Percentiles rank a stretch among this genome's conserved stretches.
These are phyloP conservation scores for Struthio camelus DNA, from an alignment of 2,113 vertebrate species.

Conservation along the genomic window DNA sequence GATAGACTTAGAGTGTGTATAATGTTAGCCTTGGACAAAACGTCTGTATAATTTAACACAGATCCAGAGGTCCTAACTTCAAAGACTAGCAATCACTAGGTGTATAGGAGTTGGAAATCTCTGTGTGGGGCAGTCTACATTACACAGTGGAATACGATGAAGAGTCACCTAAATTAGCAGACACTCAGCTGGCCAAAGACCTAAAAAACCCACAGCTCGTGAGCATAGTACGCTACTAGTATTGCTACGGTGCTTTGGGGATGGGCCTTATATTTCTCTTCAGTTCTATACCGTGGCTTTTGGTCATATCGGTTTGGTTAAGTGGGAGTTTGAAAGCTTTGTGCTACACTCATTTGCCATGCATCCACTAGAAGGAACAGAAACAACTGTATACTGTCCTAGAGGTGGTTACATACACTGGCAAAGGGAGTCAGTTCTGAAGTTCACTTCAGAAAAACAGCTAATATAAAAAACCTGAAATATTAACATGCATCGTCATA, in stretches of 20 bases:
- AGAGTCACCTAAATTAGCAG: background rate
- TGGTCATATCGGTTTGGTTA: background rate
- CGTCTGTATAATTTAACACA: background rate
- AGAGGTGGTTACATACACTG: background rate
- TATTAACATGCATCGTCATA: background rate
- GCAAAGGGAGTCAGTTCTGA: background rate
- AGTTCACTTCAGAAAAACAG: background rate
- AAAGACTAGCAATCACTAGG: background rate
- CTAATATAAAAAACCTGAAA: background rate
- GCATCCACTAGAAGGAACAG: background rate
- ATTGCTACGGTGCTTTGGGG: accelerated
- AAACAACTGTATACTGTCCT: background rate
- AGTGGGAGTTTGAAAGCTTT: background rate
- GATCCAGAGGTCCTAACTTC: background rate
- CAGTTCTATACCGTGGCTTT: background rate
- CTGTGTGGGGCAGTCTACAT: background rate
- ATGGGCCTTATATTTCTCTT: background rate
- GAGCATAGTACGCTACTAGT: background rate
- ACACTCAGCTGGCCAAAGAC: background rate
- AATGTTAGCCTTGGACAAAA: background rate
- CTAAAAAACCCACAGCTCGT: background rate
- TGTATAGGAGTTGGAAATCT: background rate
- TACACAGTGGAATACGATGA: background rate
- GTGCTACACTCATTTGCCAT: background rate
- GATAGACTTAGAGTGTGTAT: background rate